Evolutionary conservation across 2,113 vertebrate species (phyloP).

Genomic region (Notarius lentiginosus): DNA sequence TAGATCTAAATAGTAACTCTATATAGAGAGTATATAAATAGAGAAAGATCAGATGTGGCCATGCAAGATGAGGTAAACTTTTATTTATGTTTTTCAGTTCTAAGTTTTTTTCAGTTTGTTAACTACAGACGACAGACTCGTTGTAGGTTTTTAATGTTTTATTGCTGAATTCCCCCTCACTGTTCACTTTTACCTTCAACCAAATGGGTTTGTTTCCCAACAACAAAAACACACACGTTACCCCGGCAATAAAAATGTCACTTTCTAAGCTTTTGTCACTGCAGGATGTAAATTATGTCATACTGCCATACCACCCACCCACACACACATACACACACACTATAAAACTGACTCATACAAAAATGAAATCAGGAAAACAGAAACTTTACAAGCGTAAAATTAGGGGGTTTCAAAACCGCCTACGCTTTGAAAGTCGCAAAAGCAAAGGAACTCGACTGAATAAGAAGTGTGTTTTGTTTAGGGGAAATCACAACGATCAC

Average conservation of each 20-base stretch:
- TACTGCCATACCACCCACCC: slow-evolving; percentile 12
- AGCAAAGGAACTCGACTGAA: not conserved
- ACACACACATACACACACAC: slow-evolving; percentile 14
- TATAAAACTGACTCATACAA: not conserved
- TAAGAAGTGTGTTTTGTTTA: not conserved
- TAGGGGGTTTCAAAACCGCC: not conserved
- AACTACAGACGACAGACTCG: not conserved
- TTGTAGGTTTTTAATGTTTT: slow-evolving; percentile 4
- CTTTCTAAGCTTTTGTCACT: slow-evolving; percentile 12
- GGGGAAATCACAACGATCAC: not conserved
- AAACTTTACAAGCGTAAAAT: slow-evolving; percentile 5
- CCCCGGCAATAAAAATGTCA: slow-evolving; percentile 21
- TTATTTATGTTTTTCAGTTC: not conserved
- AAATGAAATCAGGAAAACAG: not conserved
- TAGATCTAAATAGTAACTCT: no score
- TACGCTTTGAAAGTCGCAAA: not conserved
- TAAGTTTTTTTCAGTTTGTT: not conserved
- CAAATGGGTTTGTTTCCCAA: slow-evolving; percentile 28
- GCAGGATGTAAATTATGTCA: slow-evolving; percentile 26
- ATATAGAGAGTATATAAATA: not conserved
- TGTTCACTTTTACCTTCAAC: slow-evolving; percentile 21
- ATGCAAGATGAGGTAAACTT: not conserved
- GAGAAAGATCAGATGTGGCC: not conserved
- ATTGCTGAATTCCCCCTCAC: slow-evolving; percentile 3
- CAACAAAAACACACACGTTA: slow-evolving; percentile 31